phyloP scores from a whole-genome alignment of 2,113 vertebrate genomes.

The Naja naja region DNA sequence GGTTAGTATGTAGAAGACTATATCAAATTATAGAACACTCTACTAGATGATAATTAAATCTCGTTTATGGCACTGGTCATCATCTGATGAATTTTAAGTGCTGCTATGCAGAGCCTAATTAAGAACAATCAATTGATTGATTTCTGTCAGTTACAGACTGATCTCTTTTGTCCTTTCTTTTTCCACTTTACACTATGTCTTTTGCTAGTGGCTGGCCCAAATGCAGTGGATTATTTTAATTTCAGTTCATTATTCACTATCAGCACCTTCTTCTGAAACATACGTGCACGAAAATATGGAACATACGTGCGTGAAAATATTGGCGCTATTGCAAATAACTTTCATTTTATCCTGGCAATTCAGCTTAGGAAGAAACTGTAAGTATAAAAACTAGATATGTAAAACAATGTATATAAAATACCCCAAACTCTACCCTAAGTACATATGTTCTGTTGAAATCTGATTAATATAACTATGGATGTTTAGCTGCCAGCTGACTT shows the following conservation, averaged over 20 bases:
- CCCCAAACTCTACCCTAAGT: not conserved
- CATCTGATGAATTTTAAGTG: not conserved
- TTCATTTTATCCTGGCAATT: not conserved
- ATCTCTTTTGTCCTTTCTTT: not conserved
- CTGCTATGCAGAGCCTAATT: not conserved
- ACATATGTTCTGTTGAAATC: not conserved
- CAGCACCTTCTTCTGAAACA: not conserved
- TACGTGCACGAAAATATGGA: not conserved
- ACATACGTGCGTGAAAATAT: not conserved
- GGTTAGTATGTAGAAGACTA: not conserved
- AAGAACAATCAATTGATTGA: not conserved
- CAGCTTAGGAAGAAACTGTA: not conserved
- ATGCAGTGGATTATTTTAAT: not conserved
- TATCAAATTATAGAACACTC: not conserved
- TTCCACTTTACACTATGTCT: not conserved
- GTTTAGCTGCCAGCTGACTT: not conserved
- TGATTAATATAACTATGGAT: not conserved
- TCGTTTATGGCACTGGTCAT: not conserved
- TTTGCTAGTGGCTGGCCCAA: not conserved
- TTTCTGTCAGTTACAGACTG: not conserved
- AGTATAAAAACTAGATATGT: not conserved
- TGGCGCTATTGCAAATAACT: not conserved
- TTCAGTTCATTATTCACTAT: not conserved
- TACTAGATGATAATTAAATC: not conserved
- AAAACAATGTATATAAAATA: not conserved